phyloP scores from a whole-genome alignment of 2,113 vertebrate genomes.

The Vicugna pacos region DNA sequence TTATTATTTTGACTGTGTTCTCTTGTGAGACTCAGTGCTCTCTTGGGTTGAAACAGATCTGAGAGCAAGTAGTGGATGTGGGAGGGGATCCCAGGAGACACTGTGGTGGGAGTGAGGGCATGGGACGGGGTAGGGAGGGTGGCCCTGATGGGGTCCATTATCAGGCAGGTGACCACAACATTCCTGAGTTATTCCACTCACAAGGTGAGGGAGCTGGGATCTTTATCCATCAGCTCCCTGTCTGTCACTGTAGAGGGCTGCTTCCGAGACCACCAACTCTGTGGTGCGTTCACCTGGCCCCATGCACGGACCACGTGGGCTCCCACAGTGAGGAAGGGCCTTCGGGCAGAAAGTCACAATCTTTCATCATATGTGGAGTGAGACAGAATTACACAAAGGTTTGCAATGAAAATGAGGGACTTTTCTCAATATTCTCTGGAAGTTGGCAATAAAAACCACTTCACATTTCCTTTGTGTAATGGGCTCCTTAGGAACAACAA shows the following conservation, averaged over 20 bases:
- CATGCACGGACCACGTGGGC: not conserved
- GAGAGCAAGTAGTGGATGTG: not conserved
- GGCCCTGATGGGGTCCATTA: not conserved
- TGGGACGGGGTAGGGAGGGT: too few relatives aligned
- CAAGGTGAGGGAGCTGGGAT: not conserved
- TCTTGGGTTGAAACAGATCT: not conserved
- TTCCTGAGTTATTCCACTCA: not conserved
- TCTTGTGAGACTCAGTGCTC: not conserved
- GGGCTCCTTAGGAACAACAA: not conserved
- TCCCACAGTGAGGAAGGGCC: not conserved
- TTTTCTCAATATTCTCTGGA: not conserved
- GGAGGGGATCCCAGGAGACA: not conserved
- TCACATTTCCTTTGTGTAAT: slow-evolving; percentile 30
- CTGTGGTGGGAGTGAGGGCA: too few relatives aligned
- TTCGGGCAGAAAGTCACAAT: not conserved
- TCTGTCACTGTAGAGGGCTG: not conserved
- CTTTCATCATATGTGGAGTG: not conserved
- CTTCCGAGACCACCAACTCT: not conserved
- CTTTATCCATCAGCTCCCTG: not conserved
- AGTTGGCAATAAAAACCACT: slow-evolving; percentile 19
- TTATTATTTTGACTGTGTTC: slow-evolving; percentile 14
- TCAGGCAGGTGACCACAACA: not conserved
- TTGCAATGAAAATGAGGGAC: not conserved
- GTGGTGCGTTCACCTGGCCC: not conserved
- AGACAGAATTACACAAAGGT: not conserved